Conservation (phyloP, 92 coral and sea anemone species). For the Muricea muricata region DNA sequence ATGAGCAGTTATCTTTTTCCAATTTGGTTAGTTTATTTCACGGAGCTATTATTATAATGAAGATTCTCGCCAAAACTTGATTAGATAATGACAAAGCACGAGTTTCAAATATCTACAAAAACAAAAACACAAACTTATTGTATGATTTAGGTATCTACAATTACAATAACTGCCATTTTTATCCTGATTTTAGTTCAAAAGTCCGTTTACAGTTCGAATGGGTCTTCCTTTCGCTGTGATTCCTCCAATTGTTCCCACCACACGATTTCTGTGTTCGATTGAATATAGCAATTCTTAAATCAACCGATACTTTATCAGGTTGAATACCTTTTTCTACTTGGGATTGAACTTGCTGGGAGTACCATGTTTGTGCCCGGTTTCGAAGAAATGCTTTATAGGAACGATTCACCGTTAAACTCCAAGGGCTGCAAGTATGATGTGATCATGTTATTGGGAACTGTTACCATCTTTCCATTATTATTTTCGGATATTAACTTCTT, state of each 20-base stretch:
- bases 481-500: constrained; percentile 53
- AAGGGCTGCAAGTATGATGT: constrained; percentile 58
- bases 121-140: not conserved
- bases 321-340: constrained; percentile 56
- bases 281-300: constrained; percentile 57
- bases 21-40: not conserved
- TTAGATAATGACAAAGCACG: not conserved
- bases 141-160: not conserved
- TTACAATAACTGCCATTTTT: not conserved
- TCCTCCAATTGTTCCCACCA: constrained; percentile 27
- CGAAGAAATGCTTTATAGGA: constrained; percentile 61
- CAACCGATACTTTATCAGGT: constrained; percentile 57
- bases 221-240: not conserved
- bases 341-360: constrained; percentile 57
- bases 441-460: constrained; percentile 61
- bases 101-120: not conserved
- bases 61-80: not conserved
- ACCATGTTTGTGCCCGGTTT: constrained; percentile 64
- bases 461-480: constrained; percentile 51
- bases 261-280: constrained; percentile 59
- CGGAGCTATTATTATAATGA: not conserved
- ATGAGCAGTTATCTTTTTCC: too few species aligned
- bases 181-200: constrained; percentile 1
- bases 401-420: constrained; percentile 64
- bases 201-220: not conserved